Conservation (phyloP, 2,797 vertebrate genomes). For the Anas bahamensis region DNA sequence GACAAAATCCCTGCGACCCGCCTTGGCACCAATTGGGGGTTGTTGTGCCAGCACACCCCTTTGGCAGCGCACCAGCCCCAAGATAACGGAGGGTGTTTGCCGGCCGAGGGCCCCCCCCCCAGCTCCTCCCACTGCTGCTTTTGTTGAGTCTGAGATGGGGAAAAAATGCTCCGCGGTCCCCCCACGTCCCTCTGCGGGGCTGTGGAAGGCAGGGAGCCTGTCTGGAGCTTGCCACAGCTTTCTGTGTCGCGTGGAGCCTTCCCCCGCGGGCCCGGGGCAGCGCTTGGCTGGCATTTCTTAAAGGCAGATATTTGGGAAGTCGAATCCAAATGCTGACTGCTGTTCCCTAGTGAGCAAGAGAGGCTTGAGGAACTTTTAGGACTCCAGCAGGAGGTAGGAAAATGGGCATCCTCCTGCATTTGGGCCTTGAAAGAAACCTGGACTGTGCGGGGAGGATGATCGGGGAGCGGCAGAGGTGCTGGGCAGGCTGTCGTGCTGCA, state of each 20-base stretch:
- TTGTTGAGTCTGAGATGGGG: neutral
- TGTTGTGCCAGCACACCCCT: neutral
- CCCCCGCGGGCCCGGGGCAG: neutral
- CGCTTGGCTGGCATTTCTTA: neutral
- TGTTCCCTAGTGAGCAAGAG: neutral
- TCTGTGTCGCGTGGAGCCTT: neutral
- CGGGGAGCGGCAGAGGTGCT: neutral
- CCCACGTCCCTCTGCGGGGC: neutral
- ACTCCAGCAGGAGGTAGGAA: neutral
- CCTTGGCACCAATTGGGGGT: neutral
- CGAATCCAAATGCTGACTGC: neutral
- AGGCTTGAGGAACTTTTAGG: neutral
- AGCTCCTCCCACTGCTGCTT: neutral
- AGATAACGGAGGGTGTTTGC: conserved; percentile 13
- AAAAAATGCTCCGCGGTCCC: neutral
- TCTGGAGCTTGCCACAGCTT: neutral
- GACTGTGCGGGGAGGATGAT: neutral
- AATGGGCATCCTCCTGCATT: neutral
- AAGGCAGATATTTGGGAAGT: neutral
- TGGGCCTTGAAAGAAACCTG: neutral
- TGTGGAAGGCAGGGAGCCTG: neutral
- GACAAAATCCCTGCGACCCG: rapidly evolving
- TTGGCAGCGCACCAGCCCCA: neutral
- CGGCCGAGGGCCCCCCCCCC: neutral
- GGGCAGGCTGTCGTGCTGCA: neutral